Evolutionary conservation across 2,797 vertebrate genomes (phyloP).

Genomic region (Anableps anableps): DNA sequence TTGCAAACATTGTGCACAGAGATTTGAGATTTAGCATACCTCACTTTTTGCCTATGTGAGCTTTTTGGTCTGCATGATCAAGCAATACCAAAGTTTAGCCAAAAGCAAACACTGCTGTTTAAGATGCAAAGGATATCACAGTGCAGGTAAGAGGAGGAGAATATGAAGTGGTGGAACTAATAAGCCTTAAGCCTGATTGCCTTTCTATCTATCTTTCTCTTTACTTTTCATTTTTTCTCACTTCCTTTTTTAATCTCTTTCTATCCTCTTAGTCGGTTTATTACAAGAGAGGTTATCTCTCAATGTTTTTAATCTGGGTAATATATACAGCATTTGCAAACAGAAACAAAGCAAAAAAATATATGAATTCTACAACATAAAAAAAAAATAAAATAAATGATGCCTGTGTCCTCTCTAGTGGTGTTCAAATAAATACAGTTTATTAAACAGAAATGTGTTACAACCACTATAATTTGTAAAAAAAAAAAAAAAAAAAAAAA

Average conservation of each 20-base stretch:
- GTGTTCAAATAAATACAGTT: too few species aligned
- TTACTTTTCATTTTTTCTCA: slow-evolving; percentile 18
- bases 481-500: too few species aligned
- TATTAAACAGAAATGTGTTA: too few species aligned
- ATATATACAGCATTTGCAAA: slow-evolving; percentile 40
- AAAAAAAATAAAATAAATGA: neutral
- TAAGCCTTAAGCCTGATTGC: slow-evolving; percentile 67
- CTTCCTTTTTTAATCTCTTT: slow-evolving; percentile 39
- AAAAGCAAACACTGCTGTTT: slow-evolving; percentile 68
- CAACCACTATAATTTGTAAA: too few species aligned
- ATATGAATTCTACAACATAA: neutral
- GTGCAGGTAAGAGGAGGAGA: slow-evolving; percentile 75
- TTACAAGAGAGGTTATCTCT: slow-evolving; percentile 70
- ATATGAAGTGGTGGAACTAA: slow-evolving; percentile 82
- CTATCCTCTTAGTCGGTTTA: slow-evolving; percentile 54
- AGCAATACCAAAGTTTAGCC: slow-evolving; percentile 58
- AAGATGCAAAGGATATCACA: slow-evolving; percentile 72
- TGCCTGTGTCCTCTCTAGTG: too few species aligned
- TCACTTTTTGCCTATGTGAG: slow-evolving; percentile 19
- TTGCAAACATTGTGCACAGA: slow-evolving; percentile 6
- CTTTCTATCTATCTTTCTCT: slow-evolving; percentile 26
- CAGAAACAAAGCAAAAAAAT: slow-evolving; percentile 11
- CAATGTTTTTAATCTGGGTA: slow-evolving; percentile 61
- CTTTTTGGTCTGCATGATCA: slow-evolving; percentile 48
- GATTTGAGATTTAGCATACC: slow-evolving; percentile 11